Base-by-base conservation (phyloP, 2,888 invertebrate genomes). In the Frankliniella fusca region DNA sequence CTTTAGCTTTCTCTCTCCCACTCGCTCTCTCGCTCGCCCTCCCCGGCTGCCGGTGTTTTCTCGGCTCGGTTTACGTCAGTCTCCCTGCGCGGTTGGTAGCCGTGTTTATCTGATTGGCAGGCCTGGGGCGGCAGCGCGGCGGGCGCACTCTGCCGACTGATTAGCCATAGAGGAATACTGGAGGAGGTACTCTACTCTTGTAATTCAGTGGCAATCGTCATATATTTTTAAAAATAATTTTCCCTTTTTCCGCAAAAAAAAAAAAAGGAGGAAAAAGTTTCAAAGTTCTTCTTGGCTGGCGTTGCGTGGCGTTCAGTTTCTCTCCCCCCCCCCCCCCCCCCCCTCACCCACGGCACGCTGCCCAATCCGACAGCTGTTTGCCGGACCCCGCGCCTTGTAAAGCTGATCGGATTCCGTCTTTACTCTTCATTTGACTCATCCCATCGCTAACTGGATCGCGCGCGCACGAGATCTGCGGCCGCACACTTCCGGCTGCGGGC, bases 361-460 rank as follows among this genome's bases (percentile, higher is more conserved):
- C 38, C 38, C 38, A 38, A 38, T 38, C 38, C 38, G 38, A 38
- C 38, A 38, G 38, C 38, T 5, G 38, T 38, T 38, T 2, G 38
- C 5, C 38, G 38, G 38, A 5, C 38, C 3, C 38, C n/a, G n/a
- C n/a, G n/a, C n/a, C n/a, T n/a, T n/a, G 38, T 38, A 38, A 38
- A 38, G 38, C 38, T 38, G 38, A 38, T 38, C 38, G 38, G 38
- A 38, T 38, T 38, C 18, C n/a, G 18, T 61, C n/a, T 61, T 61
- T n/a, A 61, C 61, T 61, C 61, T 61, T 61, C 61, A 61, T 61
- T 61, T 61, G 61, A 61, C 61, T 61, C 61, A 61, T 61, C 61
- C 61, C 61, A 38, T 38, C 38, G 20, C 61, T 20, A 61, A 61
- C 18, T 61, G 61, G 61, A 61, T 18, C 10, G 61, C 61, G 20